Evolutionary conservation across 2,113 vertebrate genomes (phyloP).

Genomic region (Mellivora capensis): DNA sequence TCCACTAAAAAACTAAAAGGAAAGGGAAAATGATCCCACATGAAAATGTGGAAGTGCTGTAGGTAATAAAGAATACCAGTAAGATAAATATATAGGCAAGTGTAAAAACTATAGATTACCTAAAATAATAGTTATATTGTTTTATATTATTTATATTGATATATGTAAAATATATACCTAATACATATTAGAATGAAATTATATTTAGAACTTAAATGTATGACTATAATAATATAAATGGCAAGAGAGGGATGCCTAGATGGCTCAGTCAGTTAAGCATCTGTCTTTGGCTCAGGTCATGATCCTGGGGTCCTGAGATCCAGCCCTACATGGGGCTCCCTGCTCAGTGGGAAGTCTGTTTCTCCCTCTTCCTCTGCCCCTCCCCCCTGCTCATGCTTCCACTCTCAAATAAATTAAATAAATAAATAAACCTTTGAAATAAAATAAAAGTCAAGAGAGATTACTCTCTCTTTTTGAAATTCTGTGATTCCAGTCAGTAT

Average conservation of each 20-base stretch:
- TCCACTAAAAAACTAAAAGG: not conserved
- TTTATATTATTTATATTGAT: too few species aligned
- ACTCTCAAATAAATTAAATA: too few species aligned
- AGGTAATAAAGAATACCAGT: not conserved
- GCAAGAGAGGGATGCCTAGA: too few species aligned
- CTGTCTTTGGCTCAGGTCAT: too few species aligned
- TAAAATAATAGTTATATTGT: not conserved
- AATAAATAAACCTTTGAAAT: too few species aligned
- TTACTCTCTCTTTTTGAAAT: constrained; percentile 10
- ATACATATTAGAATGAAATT: not conserved
- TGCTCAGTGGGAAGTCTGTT: too few species aligned
- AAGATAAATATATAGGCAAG: not conserved
- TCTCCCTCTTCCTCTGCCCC: too few species aligned
- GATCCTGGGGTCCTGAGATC: too few species aligned
- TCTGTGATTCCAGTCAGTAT: not conserved
- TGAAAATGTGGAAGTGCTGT: not conserved
- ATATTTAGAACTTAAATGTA: not conserved
- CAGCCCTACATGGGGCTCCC: too few species aligned
- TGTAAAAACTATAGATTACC: not conserved
- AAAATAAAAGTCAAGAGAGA: not conserved
- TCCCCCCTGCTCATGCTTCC: too few species aligned
- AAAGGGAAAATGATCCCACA: not conserved
- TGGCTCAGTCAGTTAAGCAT: too few species aligned
- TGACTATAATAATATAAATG: not conserved
- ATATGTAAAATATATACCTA: too few species aligned